These are phyloP conservation scores for Eurytoma adleriae DNA, from an alignment of 2,888 invertebrate species.

Conservation along the genomic window DNA sequence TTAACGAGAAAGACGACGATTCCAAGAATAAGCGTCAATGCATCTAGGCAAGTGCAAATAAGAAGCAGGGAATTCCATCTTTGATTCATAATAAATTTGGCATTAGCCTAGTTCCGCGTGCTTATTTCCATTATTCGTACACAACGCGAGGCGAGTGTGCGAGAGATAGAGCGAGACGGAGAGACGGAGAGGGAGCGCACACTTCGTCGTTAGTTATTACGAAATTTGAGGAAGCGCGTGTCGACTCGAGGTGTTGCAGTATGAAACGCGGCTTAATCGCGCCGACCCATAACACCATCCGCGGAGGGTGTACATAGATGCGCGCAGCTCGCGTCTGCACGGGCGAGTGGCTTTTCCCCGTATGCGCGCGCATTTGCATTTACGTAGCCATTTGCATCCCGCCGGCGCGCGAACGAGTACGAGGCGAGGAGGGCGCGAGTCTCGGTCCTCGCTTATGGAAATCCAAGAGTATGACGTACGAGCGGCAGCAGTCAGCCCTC, in stretches of 20 bases:
- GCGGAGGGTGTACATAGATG: too few relatives aligned
- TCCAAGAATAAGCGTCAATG: too few relatives aligned
- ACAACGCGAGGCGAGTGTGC: not conserved
- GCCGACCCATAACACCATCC: conserved; percentile 3
- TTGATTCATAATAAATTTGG: conserved; percentile 16
- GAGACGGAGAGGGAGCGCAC: conserved; percentile 1
- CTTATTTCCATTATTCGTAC: not conserved
- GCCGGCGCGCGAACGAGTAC: conserved; percentile 54
- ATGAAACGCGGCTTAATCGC: conserved; percentile 35
- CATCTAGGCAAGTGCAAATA: too few relatives aligned
- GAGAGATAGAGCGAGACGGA: not conserved
- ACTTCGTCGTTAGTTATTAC: conserved; percentile 9
- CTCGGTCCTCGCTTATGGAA: conserved; percentile 61
- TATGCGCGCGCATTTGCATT: conserved; percentile 60
- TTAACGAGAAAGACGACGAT: too few relatives aligned
- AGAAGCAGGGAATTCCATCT: not conserved
- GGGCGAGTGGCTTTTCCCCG: conserved; percentile 43
- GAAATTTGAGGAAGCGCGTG: conserved; percentile 36
- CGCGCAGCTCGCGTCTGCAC: not conserved
- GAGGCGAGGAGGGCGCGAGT: conserved; percentile 14
- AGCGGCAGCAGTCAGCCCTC: conserved; percentile 10
- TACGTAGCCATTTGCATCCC: conserved; percentile 63
- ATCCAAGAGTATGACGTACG: conserved; percentile 59
- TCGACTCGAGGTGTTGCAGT: conserved; percentile 14
- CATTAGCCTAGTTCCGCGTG: conserved; percentile 17